Conservation (phyloP, 2,113 vertebrate genomes). For the Hymenochirus boettgeri region DNA sequence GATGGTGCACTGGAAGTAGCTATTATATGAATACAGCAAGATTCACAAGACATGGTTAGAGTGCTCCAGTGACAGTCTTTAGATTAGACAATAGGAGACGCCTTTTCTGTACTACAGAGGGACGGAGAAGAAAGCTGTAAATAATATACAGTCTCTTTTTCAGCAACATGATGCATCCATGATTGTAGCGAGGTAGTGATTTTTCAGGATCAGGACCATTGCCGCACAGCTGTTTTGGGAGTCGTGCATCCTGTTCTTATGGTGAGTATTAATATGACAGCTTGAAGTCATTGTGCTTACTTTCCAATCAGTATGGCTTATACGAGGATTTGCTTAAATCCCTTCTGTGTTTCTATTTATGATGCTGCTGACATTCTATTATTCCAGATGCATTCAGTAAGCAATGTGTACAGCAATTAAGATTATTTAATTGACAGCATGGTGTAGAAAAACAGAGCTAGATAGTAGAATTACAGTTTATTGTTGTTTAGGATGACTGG, state of each 20-base stretch:
- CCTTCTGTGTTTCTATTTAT: too few relatives aligned
- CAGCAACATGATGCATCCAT: slow-evolving; percentile 48
- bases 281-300: background rate
- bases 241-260: slow-evolving; percentile 10
- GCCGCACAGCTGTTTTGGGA: slow-evolving; percentile 18
- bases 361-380: too few relatives aligned
- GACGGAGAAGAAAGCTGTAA: slow-evolving; percentile 37
- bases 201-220: slow-evolving; percentile 5
- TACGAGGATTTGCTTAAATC: too few relatives aligned
- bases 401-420: too few relatives aligned
- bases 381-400: too few relatives aligned
- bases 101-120: slow-evolving; percentile 20
- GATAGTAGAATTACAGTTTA: too few relatives aligned
- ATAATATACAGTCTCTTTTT: slow-evolving; percentile 42
- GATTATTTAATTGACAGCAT: too few relatives aligned
- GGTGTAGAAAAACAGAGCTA: too few relatives aligned
- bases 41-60: slow-evolving; percentile 30
- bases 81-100: slow-evolving; percentile 28
- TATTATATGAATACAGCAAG: slow-evolving; percentile 38
- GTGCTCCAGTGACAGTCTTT: slow-evolving; percentile 18
- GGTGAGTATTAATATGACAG: slow-evolving; percentile 29
- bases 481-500: too few relatives aligned
- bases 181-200: slow-evolving; percentile 11
- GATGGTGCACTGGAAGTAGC: slow-evolving; percentile 42
- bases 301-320: background rate